Evolutionary conservation across 2,113 vertebrate genomes (phyloP).

Genomic region (Uropsilus gracilis): DNA sequence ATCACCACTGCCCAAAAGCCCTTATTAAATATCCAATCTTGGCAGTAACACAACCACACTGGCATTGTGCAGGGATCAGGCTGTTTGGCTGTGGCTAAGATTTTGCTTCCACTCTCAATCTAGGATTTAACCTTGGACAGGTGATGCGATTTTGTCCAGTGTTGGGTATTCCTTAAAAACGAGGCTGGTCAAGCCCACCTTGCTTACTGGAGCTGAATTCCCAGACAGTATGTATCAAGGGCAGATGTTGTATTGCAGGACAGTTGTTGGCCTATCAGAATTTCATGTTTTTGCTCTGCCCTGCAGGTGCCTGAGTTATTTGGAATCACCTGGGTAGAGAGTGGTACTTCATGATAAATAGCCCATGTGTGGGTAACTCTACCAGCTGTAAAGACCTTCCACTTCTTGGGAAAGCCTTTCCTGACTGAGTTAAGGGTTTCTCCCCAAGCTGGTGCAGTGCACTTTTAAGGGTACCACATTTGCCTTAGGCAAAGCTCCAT

Average conservation of each 20-base stretch:
- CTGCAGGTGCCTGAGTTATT: not conserved
- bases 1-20: no score
- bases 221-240: not conserved
- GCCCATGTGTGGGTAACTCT: not conserved
- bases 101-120: not conserved
- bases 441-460: not conserved
- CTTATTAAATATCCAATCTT: not conserved
- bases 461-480: not conserved
- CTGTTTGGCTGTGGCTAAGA: not conserved
- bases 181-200: not conserved
- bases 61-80: not conserved
- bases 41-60: not conserved
- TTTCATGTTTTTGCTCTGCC: not conserved
- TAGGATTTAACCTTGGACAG: not conserved
- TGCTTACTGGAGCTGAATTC: not conserved
- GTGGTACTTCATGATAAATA: rapidly evolving
- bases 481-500: no score
- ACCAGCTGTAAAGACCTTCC: not conserved
- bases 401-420: not conserved
- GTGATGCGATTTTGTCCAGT: not conserved
- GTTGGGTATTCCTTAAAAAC: not conserved
- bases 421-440: not conserved
- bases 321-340: not conserved
- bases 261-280: not conserved
- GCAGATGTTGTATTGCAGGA: not conserved